Base-by-base conservation (phyloP, 2,113 vertebrate genomes). In the Acanthochromis polyacanthus region DNA sequence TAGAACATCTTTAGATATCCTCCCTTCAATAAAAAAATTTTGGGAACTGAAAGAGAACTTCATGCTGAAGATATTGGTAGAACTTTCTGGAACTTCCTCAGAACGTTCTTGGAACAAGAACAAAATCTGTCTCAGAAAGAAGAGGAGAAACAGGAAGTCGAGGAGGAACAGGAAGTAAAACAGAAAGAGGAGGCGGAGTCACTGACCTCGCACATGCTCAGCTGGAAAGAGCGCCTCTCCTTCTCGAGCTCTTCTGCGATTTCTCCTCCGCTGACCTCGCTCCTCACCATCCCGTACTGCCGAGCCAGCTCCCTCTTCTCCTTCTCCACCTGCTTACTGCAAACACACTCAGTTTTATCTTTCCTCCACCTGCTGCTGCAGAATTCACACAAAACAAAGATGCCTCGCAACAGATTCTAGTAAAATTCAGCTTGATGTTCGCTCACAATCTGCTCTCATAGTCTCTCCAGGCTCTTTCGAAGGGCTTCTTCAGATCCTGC, bases 391-490 rank as follows among this genome's bases (percentile, higher is more conserved):
- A 43, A 11, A 43, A 43, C 40, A 43, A 43, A 14, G 40, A 43
- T 10, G 10, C 36, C 36, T 5, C 4, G 10, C 40, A 43, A 12
- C 30, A 36, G 32, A 36, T 36, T 7, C 1, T 1, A 1, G 40
- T 38, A 66, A 36, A 20, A 20, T 23, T 56, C 19, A 20, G 23
- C 23, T 8, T 64, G 22, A 23, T 67, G 8, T 2, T 46, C 10
- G 83, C 91, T 92, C 75, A 92, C 91, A 92, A 92, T 88, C 91
- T 76, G 85, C 78, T 89, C 28, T 92, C 91, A 22, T 92, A 92
- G 67, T 92, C 91, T 60, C 91, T 71, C 91, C 91, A 92, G 0
- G 91, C 81, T 80, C 59, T 66, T 28, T 92, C 91, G 69, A 92
- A 89, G 17, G 91, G 91, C 61, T 92, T 92, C 82, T 92, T 92